Percentiles rank a stretch among this genome's conserved stretches.
Conservation (phyloP, 2,888 invertebrate genomes). For the Metellina segmentata region DNA sequence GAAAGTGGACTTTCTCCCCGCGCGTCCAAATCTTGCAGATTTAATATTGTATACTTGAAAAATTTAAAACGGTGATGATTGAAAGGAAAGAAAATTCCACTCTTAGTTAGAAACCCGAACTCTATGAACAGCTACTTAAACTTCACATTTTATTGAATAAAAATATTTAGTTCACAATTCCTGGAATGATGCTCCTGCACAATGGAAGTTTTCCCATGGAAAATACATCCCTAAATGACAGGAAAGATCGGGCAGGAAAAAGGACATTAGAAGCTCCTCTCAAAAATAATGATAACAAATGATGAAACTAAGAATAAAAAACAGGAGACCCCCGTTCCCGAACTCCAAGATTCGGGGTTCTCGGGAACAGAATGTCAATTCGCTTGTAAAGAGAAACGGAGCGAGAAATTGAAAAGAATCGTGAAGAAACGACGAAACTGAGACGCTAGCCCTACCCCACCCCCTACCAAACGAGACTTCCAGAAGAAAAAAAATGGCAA, state of each 20-base stretch:
- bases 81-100: too few relatives aligned
- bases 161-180: too few relatives aligned
- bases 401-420: slow-evolving; percentile 72
- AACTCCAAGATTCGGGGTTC: not conserved
- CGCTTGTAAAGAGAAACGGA: slow-evolving; percentile 69
- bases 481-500: not conserved
- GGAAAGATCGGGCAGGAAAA: not conserved
- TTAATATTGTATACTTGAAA: too few relatives aligned
- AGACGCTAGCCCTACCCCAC: not conserved
- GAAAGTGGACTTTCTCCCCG: too few relatives aligned
- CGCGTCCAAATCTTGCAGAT: too few relatives aligned
- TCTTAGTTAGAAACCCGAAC: too few relatives aligned
- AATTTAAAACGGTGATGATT: too few relatives aligned
- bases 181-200: too few relatives aligned
- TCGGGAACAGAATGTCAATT: slow-evolving; percentile 61
- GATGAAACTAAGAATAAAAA: slow-evolving; percentile 15
- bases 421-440: slow-evolving; percentile 57
- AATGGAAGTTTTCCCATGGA: not conserved
- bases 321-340: not conserved
- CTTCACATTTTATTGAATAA: too few relatives aligned
- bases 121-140: too few relatives aligned
- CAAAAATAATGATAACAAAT: slow-evolving; percentile 60
- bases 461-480: slow-evolving; percentile 27
- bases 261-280: slow-evolving; percentile 33
- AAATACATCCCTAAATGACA: slow-evolving; percentile 11